Percentiles rank a stretch among this genome's conserved stretches.
Conservation (phyloP, 1,140 invertebrate species). For the Pogonognathellus flavescens region DNA sequence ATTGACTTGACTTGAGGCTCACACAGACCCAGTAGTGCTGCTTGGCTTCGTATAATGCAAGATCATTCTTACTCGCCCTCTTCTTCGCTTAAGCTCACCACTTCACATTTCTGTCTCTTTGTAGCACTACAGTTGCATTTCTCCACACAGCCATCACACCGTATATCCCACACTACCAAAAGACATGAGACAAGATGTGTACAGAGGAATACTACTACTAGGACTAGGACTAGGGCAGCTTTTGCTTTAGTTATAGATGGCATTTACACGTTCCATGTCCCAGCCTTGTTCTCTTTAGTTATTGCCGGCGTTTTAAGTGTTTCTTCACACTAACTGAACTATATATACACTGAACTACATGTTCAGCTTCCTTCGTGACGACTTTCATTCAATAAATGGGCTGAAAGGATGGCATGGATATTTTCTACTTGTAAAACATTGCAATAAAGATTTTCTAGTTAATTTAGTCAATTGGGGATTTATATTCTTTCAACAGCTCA, state of each 20-base stretch:
- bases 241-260: too few relatives aligned
- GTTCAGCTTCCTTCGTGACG: neutral
- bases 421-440: slow-evolving; percentile 12
- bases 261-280: too few relatives aligned
- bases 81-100: neutral
- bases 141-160: neutral
- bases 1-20: slow-evolving; percentile 1
- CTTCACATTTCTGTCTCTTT: neutral
- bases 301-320: slow-evolving; percentile 41
- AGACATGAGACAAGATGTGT: too few relatives aligned
- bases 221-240: too few relatives aligned
- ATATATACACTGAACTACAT: slow-evolving; percentile 5
- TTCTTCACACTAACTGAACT: slow-evolving; percentile 33
- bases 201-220: too few relatives aligned
- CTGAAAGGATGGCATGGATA: slow-evolving; percentile 27
- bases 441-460: slow-evolving; percentile 34
- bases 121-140: neutral
- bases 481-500: slow-evolving; percentile 24
- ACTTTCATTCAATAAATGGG: slow-evolving; percentile 39
- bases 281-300: slow-evolving; percentile 16
- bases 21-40: too few relatives aligned
- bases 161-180: neutral
- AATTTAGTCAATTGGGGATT: slow-evolving; percentile 30
- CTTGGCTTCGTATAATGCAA: neutral
- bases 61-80: neutral